Base-by-base conservation (phyloP, 2,888 invertebrate genomes). In the Drosophila bunnanda region DNA sequence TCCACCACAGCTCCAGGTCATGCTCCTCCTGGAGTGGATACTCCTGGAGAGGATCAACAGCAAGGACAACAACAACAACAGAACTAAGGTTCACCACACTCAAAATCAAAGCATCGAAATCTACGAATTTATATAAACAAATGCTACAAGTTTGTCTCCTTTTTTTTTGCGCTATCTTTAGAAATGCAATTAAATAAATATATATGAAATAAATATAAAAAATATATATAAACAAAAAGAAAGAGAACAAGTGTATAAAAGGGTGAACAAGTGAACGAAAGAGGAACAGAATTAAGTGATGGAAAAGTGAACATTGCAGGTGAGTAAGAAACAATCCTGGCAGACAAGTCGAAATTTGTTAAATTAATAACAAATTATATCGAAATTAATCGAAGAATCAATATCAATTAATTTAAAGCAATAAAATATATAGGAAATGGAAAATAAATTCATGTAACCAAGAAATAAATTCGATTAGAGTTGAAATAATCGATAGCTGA, bases 121-220 rank as follows among this genome's bases (percentile, higher is more conserved):
- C 56, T 70, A 78, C 88, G 85, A 80, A 88, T 86, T 83, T 74
- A 88, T 74, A 88, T 54, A 32, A 56, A 71, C 38, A 61, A 67
- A 41, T 48, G 32, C 52, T 46, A 64, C 57, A 55, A 39, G 25
- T 44, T 60, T 41, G 17, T 44, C 60, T 67, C n/a, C n/a, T 75
- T 82, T 83, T 87, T 87, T 77, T 72, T 58, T 48, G 58, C 15
- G 50, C 50, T 52, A 61, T 61, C 75, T 65, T 48, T 68, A 81
- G 50, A 65, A 44, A 60, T 65, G 56, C 32, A 69, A 70, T 62
- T n/a, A 36, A 75, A 62, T 60, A 50, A 69, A 32, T 32, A 68
- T 39, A 17, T 30, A 13, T 20, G 17, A 17, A 30, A 13, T 20
- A 32, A 28, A 46, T 46, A 46, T 28, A 44, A 25, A 17, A 36